Percentiles rank a stretch among this genome's conserved stretches.
These are phyloP conservation scores for Diabrotica virgifera DNA, from an alignment of 1,140 invertebrate species.

Conservation along the genomic window DNA sequence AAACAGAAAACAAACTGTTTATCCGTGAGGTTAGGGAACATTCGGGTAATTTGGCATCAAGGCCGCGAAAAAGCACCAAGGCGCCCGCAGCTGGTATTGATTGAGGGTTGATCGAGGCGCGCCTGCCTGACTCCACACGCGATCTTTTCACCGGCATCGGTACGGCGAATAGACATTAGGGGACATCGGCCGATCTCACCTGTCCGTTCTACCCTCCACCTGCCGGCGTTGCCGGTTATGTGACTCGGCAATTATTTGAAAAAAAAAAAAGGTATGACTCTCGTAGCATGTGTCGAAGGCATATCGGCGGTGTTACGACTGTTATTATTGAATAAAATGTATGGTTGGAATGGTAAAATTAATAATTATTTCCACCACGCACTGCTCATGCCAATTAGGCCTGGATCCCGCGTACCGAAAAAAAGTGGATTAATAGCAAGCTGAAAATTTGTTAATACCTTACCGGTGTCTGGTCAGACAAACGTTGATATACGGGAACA, in stretches of 20 bases:
- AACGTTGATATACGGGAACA: too few relatives aligned
- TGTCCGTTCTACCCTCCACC: slow-evolving; percentile 9
- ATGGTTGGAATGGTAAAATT: too few relatives aligned
- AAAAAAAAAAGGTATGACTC: neutral
- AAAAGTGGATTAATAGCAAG: too few relatives aligned
- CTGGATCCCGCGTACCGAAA: too few relatives aligned
- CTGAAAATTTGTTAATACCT: too few relatives aligned
- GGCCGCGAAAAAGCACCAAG: slow-evolving; percentile 18
- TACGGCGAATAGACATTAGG: slow-evolving; percentile 1
- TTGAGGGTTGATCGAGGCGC: slow-evolving; percentile 38
- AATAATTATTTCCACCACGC: too few relatives aligned
- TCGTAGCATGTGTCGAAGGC: neutral
- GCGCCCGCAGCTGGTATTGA: slow-evolving; percentile 43
- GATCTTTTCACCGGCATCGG: slow-evolving; percentile 26
- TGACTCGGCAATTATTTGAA: slow-evolving; percentile 1
- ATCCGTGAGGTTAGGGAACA: neutral
- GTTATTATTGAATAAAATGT: neutral
- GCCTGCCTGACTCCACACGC: slow-evolving; percentile 46
- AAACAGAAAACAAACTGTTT: too few relatives aligned
- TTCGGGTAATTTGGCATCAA: slow-evolving; percentile 2
- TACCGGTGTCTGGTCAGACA: too few relatives aligned
- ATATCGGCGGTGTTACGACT: neutral
- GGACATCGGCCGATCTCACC: slow-evolving; percentile 9
- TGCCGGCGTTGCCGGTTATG: slow-evolving; percentile 7
- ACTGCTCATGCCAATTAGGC: too few relatives aligned